Conservation (phyloP, 2,888 invertebrate genomes). For the Leptinotarsa juncta region DNA sequence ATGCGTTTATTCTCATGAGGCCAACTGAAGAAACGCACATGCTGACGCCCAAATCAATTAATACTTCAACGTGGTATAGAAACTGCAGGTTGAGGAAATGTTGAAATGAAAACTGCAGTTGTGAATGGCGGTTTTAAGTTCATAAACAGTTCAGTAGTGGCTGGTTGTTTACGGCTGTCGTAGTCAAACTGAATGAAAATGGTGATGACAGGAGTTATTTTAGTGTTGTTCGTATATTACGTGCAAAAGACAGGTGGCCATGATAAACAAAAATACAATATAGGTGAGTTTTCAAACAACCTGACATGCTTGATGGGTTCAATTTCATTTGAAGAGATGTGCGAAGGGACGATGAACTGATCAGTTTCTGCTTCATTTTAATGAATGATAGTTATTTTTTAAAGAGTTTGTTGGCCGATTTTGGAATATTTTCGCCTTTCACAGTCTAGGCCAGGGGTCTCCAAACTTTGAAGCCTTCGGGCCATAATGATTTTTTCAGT, state of each 20-base stretch:
- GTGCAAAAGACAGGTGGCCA: slow-evolving; percentile 24
- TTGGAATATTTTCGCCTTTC: too few relatives aligned
- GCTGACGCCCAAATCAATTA: background rate
- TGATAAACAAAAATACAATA: slow-evolving; percentile 31
- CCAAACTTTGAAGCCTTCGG: too few relatives aligned
- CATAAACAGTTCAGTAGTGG: background rate
- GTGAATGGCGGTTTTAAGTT: background rate
- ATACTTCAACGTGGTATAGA: background rate
- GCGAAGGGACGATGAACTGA: too few relatives aligned
- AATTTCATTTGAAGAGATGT: background rate
- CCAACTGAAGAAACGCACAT: background rate
- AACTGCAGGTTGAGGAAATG: background rate
- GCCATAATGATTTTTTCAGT: too few relatives aligned
- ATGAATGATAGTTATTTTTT: too few relatives aligned
- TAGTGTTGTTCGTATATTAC: slow-evolving; percentile 9
- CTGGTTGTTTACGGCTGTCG: background rate
- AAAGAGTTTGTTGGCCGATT: too few relatives aligned
- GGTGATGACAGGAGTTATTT: background rate
- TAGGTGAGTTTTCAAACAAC: slow-evolving; percentile 24
- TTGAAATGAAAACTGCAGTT: background rate
- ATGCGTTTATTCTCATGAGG: slow-evolving; percentile 11
- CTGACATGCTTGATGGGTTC: background rate
- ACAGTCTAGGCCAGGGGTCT: too few relatives aligned
- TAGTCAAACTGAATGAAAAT: slow-evolving; percentile 7
- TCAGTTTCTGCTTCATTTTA: too few relatives aligned